A percentile compares a stretch with the other conserved stretches of the same genome.
phyloP scores from a whole-genome alignment of 2,113 vertebrate species.

The Sebastes fasciatus region DNA sequence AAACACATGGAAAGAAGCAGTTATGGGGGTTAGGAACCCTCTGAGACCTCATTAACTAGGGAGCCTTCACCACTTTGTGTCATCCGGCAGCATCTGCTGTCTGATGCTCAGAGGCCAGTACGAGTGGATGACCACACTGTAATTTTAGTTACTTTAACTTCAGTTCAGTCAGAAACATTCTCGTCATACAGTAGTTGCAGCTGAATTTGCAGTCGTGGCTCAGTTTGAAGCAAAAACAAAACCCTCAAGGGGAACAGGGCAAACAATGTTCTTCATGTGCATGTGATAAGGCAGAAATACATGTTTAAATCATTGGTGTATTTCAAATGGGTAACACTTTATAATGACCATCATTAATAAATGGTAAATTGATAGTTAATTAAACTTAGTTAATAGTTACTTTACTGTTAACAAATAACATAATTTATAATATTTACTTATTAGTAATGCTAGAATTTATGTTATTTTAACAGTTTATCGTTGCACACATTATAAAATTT shows the following conservation, averaged over 20 bases:
- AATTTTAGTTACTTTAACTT: constrained; percentile 15
- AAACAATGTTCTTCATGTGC: not conserved
- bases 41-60: constrained; percentile 86
- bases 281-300: not conserved
- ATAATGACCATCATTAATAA: no score
- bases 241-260: not conserved
- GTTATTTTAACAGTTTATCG: no score
- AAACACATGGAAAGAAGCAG: constrained; percentile 23
- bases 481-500: no score
- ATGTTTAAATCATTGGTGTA: not conserved
- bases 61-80: constrained; percentile 76
- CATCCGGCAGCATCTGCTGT: constrained; percentile 47
- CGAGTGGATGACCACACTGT: not conserved
- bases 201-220: not conserved
- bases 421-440: no score
- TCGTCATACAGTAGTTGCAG: not conserved
- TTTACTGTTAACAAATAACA: no score
- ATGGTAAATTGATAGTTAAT: no score
- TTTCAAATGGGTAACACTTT: not conserved
- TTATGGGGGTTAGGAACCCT: constrained; percentile 69
- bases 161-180: constrained; percentile 22
- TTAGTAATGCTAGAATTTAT: no score
- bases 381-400: no score
- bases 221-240: not conserved
- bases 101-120: constrained; percentile 38